phyloP scores from a whole-genome alignment of 2,797 vertebrate genomes.

The Manis crassicaudata region DNA sequence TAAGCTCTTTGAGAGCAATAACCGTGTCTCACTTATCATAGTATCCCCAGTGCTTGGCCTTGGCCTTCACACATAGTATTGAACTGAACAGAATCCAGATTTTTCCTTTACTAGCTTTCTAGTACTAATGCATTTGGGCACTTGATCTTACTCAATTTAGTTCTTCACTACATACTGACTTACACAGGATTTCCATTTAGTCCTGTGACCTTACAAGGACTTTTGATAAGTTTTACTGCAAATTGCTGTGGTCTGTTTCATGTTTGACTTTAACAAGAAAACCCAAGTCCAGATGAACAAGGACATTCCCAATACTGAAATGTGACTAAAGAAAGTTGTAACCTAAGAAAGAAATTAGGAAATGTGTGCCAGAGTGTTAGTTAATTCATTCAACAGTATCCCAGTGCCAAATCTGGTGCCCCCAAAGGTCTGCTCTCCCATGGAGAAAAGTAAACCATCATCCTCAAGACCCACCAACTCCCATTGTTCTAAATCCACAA shows the following conservation, averaged over 20 bases:
- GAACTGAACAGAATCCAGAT: neutral
- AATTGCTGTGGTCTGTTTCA: neutral
- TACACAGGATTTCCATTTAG: neutral
- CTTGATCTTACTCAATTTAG: neutral
- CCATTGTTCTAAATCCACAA: constrained; percentile 20
- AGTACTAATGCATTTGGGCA: neutral
- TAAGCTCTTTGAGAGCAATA: neutral
- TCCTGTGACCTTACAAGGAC: neutral
- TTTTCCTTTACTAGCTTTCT: neutral
- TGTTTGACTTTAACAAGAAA: neutral
- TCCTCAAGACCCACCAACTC: neutral
- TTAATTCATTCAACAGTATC: neutral
- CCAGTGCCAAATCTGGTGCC: neutral
- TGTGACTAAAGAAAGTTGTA: neutral
- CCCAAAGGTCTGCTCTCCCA: neutral
- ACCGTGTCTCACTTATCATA: neutral
- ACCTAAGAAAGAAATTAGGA: neutral
- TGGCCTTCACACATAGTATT: neutral
- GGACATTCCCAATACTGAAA: neutral
- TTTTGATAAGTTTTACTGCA: neutral
- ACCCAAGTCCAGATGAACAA: neutral
- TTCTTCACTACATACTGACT: neutral
- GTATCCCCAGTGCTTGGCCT: neutral
- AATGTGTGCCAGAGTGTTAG: neutral
- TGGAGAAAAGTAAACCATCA: neutral